Base-by-base conservation (phyloP, 2,888 invertebrate species). In the Microplitis manilae region DNA sequence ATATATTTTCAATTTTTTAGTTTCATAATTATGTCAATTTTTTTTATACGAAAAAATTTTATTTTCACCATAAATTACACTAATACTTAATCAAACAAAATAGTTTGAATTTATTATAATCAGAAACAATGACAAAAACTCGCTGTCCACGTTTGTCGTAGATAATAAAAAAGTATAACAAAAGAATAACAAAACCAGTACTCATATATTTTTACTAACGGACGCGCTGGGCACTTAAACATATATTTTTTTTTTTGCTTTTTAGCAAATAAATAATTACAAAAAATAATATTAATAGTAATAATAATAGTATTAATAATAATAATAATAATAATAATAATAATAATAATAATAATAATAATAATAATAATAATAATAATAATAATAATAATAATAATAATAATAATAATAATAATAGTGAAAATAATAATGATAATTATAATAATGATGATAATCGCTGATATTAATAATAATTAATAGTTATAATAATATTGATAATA, bases 151-250 rank as follows among this genome's bases (percentile, higher is more conserved):
- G 83, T 82, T 82, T 82, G 79, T 82, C 82, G 83, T 79, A 83
- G 81, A 80, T 81, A 83, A 85, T 84, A 84, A 85, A 83, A 86
- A 85, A 85, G 85, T 77, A 87, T 88, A 89, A 89, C 88, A 89
- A 89, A 89, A 89, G 89, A 88, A 78, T 81, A 89, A 88, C 86
- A 89, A 88, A 87, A 88, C 88, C 87, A 87, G 86, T 87, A 85
- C 84, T 86, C 82, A 81, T 83, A 50, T 50, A 82, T 84, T 83
- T 81, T 84, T 83, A 84, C 79, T 81, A 78, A 80, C 78, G 77
- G 75, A 80, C 79, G 73, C 84, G 79, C 79, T 81, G 68, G 77
- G 79, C 83, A 84, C 83, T 84, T 85, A 77, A 85, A 81, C 72
- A 83, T 83, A 80, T 84, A 84, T 78, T 83, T 84, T 20, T 20